Conservation (phyloP, 1,140 invertebrate species). For the Anoplolepis gracilipes region DNA sequence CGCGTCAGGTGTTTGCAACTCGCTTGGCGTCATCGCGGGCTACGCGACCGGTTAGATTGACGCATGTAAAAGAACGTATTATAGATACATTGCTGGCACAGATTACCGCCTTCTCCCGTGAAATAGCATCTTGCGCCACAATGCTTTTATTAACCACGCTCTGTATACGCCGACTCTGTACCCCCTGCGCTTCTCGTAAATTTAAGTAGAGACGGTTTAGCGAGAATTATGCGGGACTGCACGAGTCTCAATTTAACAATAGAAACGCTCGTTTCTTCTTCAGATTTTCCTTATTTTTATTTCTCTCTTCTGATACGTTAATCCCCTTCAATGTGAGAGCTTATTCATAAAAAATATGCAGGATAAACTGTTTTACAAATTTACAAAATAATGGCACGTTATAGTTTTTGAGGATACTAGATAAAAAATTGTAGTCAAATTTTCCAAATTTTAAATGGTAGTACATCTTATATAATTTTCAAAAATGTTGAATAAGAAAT, state of each 20-base stretch:
- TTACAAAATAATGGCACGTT: too few relatives aligned
- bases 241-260: neutral
- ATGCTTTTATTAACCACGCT: conserved; percentile 47
- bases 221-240: neutral
- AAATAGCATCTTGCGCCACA: conserved; percentile 26
- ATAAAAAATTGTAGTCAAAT: too few relatives aligned
- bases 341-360: too few relatives aligned
- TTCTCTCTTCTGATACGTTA: neutral
- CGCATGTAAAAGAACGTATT: conserved; percentile 20
- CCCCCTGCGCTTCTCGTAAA: neutral
- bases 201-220: conserved; percentile 4
- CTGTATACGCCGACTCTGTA: neutral
- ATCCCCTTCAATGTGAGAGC: too few relatives aligned
- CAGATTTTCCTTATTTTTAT: neutral
- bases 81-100: neutral
- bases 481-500: too few relatives aligned
- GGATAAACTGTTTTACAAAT: too few relatives aligned
- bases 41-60: conserved; percentile 18
- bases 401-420: too few relatives aligned
- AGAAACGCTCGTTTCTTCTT: neutral
- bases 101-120: conserved; percentile 7
- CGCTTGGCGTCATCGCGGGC: conserved; percentile 69
- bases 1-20: conserved; percentile 78
- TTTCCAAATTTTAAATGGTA: too few relatives aligned
- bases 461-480: too few relatives aligned